These are phyloP conservation scores for Phymorhynchus buccinoides DNA, from an alignment of 1,140 invertebrate species.

Conservation along the genomic window DNA sequence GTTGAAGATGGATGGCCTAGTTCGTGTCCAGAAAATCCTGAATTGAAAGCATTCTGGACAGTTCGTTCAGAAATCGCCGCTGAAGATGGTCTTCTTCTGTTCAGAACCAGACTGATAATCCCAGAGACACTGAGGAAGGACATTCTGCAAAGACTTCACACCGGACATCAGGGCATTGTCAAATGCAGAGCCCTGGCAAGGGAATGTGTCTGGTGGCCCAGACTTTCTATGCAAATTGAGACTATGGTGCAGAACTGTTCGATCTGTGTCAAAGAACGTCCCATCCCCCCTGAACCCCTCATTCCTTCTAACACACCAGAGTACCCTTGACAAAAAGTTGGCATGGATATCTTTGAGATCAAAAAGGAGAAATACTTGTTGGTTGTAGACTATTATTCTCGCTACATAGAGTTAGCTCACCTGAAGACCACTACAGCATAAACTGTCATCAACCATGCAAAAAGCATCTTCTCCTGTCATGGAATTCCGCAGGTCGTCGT, in stretches of 20 bases:
- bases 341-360: constrained; percentile 40
- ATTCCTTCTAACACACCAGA: constrained; percentile 17
- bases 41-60: constrained; percentile 22
- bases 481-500: constrained; percentile 71
- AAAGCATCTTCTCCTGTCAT: constrained; percentile 53
- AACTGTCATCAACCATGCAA: neutral
- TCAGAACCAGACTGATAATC: constrained; percentile 38
- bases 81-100: neutral
- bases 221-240: neutral
- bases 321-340: constrained; percentile 42
- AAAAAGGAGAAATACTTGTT: constrained; percentile 44
- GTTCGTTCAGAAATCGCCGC: constrained; percentile 8
- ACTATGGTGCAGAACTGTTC: neutral
- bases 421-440: neutral
- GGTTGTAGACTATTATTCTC: constrained; percentile 56
- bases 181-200: constrained; percentile 30
- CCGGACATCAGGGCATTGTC: constrained; percentile 44
- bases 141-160: constrained; percentile 37
- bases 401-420: constrained; percentile 45
- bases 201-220: constrained; percentile 29
- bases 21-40: neutral
- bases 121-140: constrained; percentile 30
- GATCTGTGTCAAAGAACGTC: neutral
- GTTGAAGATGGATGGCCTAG: constrained; percentile 1
- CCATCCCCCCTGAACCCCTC: constrained; percentile 26